Base-by-base conservation (phyloP, 2,888 invertebrate species). In the Lordiphosa fenestrarum region DNA sequence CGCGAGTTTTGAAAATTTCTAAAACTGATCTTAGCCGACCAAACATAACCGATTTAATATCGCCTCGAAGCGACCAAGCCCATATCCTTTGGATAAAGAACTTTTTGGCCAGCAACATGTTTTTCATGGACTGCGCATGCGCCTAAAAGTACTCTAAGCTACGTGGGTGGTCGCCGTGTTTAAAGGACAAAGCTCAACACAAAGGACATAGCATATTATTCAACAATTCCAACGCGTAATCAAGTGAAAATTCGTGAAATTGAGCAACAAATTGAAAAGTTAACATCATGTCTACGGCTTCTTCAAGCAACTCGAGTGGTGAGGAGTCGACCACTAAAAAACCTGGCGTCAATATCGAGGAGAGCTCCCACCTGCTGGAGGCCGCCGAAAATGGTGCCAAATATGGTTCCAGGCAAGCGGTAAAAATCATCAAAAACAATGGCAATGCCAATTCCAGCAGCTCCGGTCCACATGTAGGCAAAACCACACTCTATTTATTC, bases 311-410 rank as follows among this genome's bases (percentile, higher is more conserved):
- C 55, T 84, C 78, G 25, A 68, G 69, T 12, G 76, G 71, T 54
- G 77, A 72, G 9, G 33, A 6, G 15, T 7, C 15, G 5, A 10
- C 15, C 30, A 44, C 33, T 46, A 84, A 74, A 38, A 76, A 73
- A 48, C 60, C 73, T 46, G 73, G 71, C 52, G 78, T 52, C 47
- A 68, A 48, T 46, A 85, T 71, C 33, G 88, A 88, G 74, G 88
- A 88, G 73, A 87, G 87, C 73, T 87, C 89, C 57, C 88, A 87
- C 62, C 82, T 88, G 53, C 76, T 88, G 71, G 87, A 88, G 71
- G 75, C 88, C 40, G 70, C 73, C 49, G 85, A 72, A 30, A 87
- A 84, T 66, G 86, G 85, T 30, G 87, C 80, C 67, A 86, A 86
- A 63, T 88, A 88, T 75, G 88, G 88, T 55, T 87, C 88, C 53